Percentiles rank a stretch among this genome's conserved stretches.
Conservation (phyloP, 2,888 invertebrate genomes). For the Chrysolina americana region DNA sequence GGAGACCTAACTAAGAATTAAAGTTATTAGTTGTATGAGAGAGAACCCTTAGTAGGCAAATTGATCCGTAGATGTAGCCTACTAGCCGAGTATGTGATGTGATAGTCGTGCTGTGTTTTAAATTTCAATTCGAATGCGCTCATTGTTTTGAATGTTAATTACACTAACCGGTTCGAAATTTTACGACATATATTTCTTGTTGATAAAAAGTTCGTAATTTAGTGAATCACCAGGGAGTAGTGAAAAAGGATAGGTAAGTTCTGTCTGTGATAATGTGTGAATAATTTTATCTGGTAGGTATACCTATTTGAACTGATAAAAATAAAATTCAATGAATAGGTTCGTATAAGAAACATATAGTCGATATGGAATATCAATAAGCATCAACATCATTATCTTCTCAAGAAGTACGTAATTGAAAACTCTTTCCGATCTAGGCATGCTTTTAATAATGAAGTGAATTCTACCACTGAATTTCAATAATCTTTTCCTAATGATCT, state of each 20-base stretch:
- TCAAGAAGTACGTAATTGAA: too few relatives aligned
- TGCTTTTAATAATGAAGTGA: too few relatives aligned
- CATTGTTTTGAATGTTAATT: neutral
- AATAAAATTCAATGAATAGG: too few relatives aligned
- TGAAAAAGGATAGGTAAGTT: neutral
- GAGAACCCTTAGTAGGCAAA: neutral
- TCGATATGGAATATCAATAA: too few relatives aligned
- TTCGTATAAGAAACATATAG: too few relatives aligned
- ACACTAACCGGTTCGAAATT: neutral
- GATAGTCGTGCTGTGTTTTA: neutral
- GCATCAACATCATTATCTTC: too few relatives aligned
- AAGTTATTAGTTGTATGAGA: conserved; percentile 1
- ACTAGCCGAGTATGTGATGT: neutral
- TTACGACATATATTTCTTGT: neutral
- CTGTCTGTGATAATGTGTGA: too few relatives aligned
- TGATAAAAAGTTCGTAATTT: neutral
- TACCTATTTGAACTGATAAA: too few relatives aligned
- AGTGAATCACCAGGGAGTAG: neutral
- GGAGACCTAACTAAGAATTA: neutral
- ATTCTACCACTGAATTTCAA: too few relatives aligned
- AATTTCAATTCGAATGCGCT: neutral
- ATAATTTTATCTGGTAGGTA: too few relatives aligned
- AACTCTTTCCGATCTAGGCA: too few relatives aligned
- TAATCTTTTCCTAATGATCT: too few relatives aligned
- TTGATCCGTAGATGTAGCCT: neutral